Evolutionary conservation across 2,113 vertebrate species (phyloP).

Genomic region (Kryptolebias marmoratus): DNA sequence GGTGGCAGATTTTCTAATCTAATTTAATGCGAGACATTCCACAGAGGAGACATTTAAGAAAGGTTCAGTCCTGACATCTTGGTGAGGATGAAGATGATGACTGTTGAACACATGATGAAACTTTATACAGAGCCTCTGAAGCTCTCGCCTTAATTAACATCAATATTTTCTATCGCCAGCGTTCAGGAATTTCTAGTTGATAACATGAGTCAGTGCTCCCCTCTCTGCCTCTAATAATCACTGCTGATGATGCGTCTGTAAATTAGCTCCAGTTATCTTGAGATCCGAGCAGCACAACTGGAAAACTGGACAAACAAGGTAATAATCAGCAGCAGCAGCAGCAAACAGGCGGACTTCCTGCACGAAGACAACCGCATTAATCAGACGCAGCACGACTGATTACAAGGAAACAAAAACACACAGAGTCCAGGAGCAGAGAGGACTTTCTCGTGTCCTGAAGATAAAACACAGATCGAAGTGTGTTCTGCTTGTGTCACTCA

Average conservation of each 20-base stretch:
- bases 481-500: no score
- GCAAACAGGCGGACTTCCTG: conserved; percentile 58
- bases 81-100: conserved; percentile 3
- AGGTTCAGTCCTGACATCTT: background rate
- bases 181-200: conserved; percentile 16
- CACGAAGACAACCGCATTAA: conserved; percentile 36
- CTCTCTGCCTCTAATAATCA: conserved; percentile 7
- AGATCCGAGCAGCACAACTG: conserved; percentile 31
- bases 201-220: conserved; percentile 1
- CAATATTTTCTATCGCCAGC: background rate
- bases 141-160: background rate
- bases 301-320: conserved; percentile 47
- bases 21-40: background rate
- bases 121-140: background rate
- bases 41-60: background rate
- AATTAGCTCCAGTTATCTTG: conserved; percentile 22
- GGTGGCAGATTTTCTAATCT: conserved; percentile 62
- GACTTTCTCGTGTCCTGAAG: background rate
- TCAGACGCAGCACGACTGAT: conserved; percentile 8
- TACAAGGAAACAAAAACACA: conserved; percentile 25
- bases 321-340: conserved; percentile 50
- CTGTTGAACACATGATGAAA: background rate
- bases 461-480: background rate
- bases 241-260: conserved; percentile 18
- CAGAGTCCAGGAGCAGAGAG: background rate